Evolutionary conservation across 2,888 invertebrate genomes (phyloP).

Genomic region (Stenolophus ochropezus): DNA sequence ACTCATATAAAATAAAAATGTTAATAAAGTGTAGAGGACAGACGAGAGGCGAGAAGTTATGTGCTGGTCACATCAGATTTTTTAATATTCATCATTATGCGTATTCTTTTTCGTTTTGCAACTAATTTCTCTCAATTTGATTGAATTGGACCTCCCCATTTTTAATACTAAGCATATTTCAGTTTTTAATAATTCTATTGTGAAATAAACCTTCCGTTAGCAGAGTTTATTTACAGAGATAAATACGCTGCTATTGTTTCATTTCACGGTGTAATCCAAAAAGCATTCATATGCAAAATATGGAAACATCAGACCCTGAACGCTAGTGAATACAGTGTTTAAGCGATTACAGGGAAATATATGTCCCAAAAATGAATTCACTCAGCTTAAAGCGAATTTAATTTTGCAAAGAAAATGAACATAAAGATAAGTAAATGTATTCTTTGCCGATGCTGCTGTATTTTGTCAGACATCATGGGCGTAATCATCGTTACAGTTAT

Average conservation of each 20-base stretch:
- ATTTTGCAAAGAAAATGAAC: background rate
- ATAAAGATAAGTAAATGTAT: background rate
- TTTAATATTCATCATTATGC: too few relatives aligned
- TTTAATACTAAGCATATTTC: background rate
- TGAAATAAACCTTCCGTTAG: background rate
- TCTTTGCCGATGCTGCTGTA: background rate
- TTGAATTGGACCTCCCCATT: too few relatives aligned
- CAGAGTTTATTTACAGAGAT: constrained; percentile 24
- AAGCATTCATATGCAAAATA: constrained; percentile 51
- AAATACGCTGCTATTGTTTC: constrained; percentile 24
- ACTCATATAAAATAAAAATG: too few relatives aligned
- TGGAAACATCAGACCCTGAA: background rate
- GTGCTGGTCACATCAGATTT: too few relatives aligned
- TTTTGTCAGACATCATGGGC: too few relatives aligned
- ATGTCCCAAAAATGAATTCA: constrained; percentile 42
- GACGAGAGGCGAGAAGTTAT: too few relatives aligned
- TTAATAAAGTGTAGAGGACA: too few relatives aligned
- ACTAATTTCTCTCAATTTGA: too few relatives aligned
- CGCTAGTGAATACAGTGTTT: constrained; percentile 2
- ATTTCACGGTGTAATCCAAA: constrained; percentile 26
- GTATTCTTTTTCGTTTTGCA: too few relatives aligned
- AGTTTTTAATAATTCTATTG: background rate
- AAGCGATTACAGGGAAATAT: constrained; percentile 39
- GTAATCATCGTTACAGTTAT: too few relatives aligned
- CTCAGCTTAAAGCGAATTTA: constrained; percentile 3